Percentiles rank a stretch among this genome's conserved stretches.
phyloP scores from a whole-genome alignment of 2,113 vertebrate species.

The western clawed frog (Xenopus tropicalis) region DNA sequence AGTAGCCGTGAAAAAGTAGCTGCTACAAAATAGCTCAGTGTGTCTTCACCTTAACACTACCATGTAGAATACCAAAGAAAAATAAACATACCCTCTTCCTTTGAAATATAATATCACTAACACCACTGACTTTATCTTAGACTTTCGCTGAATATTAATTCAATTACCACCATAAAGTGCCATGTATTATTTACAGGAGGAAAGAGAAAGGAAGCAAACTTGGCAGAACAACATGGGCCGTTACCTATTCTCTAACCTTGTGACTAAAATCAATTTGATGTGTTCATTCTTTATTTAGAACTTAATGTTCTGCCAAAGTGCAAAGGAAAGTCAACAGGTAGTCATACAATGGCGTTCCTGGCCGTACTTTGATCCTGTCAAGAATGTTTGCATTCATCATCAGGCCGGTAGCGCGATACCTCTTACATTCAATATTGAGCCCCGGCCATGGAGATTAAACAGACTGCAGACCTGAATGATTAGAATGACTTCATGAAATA shows the following conservation, averaged over 20 bases:
- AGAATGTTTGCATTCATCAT: conserved; percentile 35
- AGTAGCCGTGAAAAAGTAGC: no score
- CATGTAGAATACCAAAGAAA: not conserved
- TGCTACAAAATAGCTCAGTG: no score
- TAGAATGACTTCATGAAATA: conserved; percentile 7
- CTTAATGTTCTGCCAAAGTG: conserved; percentile 32
- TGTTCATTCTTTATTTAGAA: conserved; percentile 26
- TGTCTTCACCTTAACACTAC: not conserved
- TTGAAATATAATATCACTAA: not conserved
- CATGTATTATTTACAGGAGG: not conserved
- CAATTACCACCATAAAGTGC: not conserved
- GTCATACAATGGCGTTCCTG: conserved; percentile 14
- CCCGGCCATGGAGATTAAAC: conserved; percentile 11
- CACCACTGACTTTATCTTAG: not conserved
- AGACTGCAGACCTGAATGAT: not conserved
- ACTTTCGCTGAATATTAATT: not conserved
- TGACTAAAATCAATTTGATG: conserved; percentile 30
- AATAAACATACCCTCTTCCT: not conserved
- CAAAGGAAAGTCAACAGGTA: conserved; percentile 20
- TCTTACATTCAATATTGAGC: conserved; percentile 12
- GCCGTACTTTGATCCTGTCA: conserved; percentile 4
- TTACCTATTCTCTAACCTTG: conserved; percentile 33
- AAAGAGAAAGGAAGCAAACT: not conserved
- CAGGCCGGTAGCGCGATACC: conserved; percentile 19
- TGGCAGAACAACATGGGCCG: not conserved